These are phyloP conservation scores for Branchipolynoe longqiensis DNA, from an alignment of 2,888 invertebrate species.

Conservation along the genomic window DNA sequence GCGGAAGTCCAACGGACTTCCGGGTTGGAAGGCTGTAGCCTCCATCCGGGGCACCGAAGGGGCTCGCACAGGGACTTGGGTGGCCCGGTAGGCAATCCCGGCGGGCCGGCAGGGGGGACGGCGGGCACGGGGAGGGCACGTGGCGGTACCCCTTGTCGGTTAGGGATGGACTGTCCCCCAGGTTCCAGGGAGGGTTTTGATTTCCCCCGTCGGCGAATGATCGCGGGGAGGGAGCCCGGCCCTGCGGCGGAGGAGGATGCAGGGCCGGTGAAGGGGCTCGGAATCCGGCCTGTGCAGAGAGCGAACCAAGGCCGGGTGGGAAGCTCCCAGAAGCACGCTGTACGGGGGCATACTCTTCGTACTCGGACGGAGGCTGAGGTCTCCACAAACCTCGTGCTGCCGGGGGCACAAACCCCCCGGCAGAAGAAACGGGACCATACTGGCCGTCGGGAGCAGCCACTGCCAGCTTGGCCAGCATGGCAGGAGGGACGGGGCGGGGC, in stretches of 20 bases:
- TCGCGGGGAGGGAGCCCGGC: neutral
- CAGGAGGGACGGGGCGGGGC: neutral
- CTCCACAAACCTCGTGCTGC: neutral
- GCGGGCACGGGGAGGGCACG: neutral
- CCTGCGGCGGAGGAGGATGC: neutral
- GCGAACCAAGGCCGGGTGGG: too few relatives aligned
- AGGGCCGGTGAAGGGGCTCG: too few relatives aligned
- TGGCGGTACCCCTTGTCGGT: neutral
- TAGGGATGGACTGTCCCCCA: neutral
- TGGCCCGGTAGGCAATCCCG: neutral
- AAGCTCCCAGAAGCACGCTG: too few relatives aligned
- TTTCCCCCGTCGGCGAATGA: neutral
- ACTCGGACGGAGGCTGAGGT: neutral
- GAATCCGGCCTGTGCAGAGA: too few relatives aligned
- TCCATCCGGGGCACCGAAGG: neutral
- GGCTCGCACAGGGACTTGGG: neutral
- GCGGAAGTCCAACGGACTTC: neutral
- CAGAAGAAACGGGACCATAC: conserved; percentile 29
- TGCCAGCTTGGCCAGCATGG: neutral
- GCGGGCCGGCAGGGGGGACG: neutral
- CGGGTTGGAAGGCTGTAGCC: too few relatives aligned
- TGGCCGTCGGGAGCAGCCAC: conserved; percentile 16
- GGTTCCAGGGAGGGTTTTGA: neutral
- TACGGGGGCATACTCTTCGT: neutral
- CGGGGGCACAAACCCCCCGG: neutral